Evolutionary conservation across 2,113 vertebrate species (phyloP).

Genomic region (Phalacrocorax brasilianus): DNA sequence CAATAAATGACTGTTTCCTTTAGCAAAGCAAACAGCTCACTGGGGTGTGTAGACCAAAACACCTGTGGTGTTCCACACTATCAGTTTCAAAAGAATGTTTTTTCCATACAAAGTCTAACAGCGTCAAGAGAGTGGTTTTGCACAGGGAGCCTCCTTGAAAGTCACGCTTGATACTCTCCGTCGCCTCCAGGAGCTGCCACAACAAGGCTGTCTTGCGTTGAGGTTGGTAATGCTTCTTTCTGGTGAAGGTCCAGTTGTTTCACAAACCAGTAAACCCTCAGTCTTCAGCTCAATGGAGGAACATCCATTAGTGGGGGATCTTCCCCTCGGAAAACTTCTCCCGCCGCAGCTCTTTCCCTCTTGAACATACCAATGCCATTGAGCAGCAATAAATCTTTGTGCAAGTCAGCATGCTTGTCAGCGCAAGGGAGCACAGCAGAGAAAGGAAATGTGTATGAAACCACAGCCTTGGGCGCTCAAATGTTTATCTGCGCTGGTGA

Average conservation of each 20-base stretch:
- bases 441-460: background rate
- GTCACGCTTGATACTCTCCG: fast-evolving
- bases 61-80: background rate
- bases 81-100: background rate
- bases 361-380: background rate
- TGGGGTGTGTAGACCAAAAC: background rate
- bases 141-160: background rate
- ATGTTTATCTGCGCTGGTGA: background rate
- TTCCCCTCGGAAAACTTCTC: background rate
- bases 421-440: background rate
- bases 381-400: background rate
- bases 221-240: background rate
- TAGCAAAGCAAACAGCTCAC: conserved; percentile 9
- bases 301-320: background rate
- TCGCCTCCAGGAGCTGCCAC: background rate
- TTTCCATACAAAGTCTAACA: background rate
- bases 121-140: background rate
- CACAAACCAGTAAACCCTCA: background rate
- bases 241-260: background rate
- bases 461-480: background rate
- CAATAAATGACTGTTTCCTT: background rate
- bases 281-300: background rate
- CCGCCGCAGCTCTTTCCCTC: background rate
- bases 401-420: background rate
- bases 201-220: background rate